Evolutionary conservation across 2,113 vertebrate genomes (phyloP), one percentile per base, ranked within the genome.

Genomic region (Rhinoptilus africanus): DNA sequence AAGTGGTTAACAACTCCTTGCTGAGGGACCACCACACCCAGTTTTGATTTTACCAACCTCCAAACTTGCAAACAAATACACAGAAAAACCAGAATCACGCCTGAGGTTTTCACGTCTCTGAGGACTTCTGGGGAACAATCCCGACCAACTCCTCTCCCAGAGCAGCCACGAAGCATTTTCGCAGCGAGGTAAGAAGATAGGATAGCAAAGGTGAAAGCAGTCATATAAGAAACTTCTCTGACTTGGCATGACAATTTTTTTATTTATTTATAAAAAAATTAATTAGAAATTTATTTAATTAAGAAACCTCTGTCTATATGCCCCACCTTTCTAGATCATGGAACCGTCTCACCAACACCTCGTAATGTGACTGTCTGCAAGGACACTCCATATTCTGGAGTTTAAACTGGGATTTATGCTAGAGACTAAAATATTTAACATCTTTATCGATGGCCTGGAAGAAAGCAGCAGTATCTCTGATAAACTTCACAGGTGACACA

Each of bases 121-220:
- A 20, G 21, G 39, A 9, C 9, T 63, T 74, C 63, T 17, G 15
- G 37, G 9, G 41, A 77, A 35, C 2, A 2, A 82, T 14, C 18
- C 56, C 0, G 0, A 24, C 8, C n/a, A 53, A 32, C 6, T 74
- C 30, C 16, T n/a, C 14, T 5, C 9, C 35, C n/a, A 20, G 28
- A 47, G 23, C 8, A 69, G 41, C 32, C 26, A 41, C 54, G n/a
- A 73, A 71, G 24, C 12, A 6, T 37, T 92, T 93, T 24, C 66
- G 21, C 39, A 76, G 26, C 3, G 1, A 47, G 12, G 9, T 28
- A 39, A 32, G 45, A 62, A 63, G 28, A 10, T 17, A 16, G 57
- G 54, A n/a, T 28, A 39, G 37, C 24, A 57, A 74, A 81, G 15
- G 37, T 45, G 45, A 91, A 80, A 84, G 24, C 11, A 63, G 56